Evolutionary conservation across 2,888 invertebrate species (phyloP).

Genomic region (Laspeyria flexula): DNA sequence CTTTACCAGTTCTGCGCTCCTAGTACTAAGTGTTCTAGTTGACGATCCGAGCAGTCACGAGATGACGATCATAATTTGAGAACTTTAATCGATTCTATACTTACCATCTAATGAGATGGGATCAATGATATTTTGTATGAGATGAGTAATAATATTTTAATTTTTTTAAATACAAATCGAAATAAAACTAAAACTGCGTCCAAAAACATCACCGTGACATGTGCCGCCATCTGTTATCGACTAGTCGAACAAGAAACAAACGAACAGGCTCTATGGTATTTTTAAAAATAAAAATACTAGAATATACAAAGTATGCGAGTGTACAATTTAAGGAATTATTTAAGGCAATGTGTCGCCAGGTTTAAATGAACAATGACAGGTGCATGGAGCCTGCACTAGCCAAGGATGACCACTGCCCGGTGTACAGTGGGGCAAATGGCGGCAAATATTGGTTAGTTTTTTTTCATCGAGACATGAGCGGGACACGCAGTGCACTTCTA

Average conservation of each 20-base stretch:
- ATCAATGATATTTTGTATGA: slow-evolving; percentile 17
- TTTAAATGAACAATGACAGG: slow-evolving; percentile 81
- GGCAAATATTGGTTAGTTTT: slow-evolving; percentile 63
- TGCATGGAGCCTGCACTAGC: slow-evolving; percentile 64
- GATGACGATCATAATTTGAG: slow-evolving; percentile 60
- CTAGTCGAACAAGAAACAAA: slow-evolving; percentile 50
- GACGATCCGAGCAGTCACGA: slow-evolving; percentile 78
- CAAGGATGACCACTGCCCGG: slow-evolving; percentile 81
- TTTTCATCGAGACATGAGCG: slow-evolving; percentile 57
- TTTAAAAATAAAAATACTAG: slow-evolving; percentile 10
- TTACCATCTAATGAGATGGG: slow-evolving; percentile 36
- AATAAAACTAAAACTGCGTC: slow-evolving; percentile 26
- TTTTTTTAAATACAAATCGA: slow-evolving; percentile 24
- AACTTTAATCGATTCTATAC: slow-evolving; percentile 45
- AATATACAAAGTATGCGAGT: slow-evolving; percentile 35
- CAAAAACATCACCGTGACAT: slow-evolving; percentile 20
- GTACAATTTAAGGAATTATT: slow-evolving; percentile 70
- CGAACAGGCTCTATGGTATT: slow-evolving; percentile 26
- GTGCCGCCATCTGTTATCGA: slow-evolving; percentile 76
- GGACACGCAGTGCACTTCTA: slow-evolving; percentile 60
- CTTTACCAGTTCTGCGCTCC: slow-evolving; percentile 60
- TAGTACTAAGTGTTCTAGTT: slow-evolving; percentile 83
- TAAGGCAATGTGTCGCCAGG: slow-evolving; percentile 77
- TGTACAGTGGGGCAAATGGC: slow-evolving; percentile 65
- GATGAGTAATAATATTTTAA: slow-evolving; percentile 23